Evolutionary conservation across 2,888 invertebrate species (phyloP).

Genomic region (Lasioglossum pauxillum): DNA sequence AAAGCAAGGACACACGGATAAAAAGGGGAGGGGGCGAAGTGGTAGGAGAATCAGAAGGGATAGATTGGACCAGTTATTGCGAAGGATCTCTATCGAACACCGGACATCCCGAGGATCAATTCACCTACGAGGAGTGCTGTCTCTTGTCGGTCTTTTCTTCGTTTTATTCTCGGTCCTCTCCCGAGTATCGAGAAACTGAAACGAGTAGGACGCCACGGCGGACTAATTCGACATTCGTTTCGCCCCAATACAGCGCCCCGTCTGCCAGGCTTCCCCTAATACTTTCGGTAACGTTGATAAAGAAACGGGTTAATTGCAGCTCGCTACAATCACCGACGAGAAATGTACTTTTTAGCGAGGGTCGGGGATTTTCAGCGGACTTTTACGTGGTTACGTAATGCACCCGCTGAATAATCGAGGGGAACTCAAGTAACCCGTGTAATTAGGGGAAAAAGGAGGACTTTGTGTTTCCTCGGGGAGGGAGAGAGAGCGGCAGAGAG

Average conservation of each 20-base stretch:
- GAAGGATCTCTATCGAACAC: constrained; percentile 69
- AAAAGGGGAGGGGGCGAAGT: not conserved
- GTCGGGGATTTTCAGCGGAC: constrained; percentile 11
- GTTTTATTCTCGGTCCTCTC: constrained; percentile 18
- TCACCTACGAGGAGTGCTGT: constrained; percentile 44
- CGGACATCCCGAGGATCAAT: constrained; percentile 65
- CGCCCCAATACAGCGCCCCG: constrained; percentile 36
- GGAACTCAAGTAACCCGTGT: constrained; percentile 14
- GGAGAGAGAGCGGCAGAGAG: not conserved
- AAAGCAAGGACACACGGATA: constrained; percentile 18
- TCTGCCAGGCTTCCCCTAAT: constrained; percentile 2
- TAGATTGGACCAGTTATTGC: constrained; percentile 65
- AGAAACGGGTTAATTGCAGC: constrained; percentile 42
- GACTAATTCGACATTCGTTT: constrained; percentile 61
- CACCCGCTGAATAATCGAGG: constrained; percentile 27
- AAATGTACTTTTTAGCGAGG: constrained; percentile 3
- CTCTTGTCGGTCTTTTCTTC: constrained; percentile 25
- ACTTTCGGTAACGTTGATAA: constrained; percentile 19
- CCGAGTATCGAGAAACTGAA: constrained; percentile 12
- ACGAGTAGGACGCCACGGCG: constrained; percentile 37
- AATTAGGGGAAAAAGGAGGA: constrained; percentile 32
- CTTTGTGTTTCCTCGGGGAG: not conserved
- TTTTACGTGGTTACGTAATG: constrained; percentile 30
- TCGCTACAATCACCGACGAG: constrained; percentile 14
- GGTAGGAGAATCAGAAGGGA: not conserved